Evolutionary conservation across 2,797 vertebrate species (phyloP).

Genomic region (Sebastolobus alascanus): DNA sequence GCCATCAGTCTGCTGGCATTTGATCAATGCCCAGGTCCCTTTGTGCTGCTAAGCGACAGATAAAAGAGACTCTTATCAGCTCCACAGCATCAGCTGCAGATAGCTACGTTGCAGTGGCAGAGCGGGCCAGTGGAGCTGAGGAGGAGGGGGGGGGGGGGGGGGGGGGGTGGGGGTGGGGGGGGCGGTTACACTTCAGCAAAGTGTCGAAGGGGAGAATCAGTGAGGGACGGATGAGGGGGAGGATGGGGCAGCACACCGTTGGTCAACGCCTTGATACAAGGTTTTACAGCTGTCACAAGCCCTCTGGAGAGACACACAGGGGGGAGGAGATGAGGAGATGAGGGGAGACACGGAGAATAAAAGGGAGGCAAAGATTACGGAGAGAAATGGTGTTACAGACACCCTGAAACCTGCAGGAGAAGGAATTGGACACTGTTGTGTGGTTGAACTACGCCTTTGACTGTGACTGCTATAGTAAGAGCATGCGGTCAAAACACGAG

Average conservation of each 20-base stretch:
- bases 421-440: constrained; percentile 45
- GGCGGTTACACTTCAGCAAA: constrained; percentile 66
- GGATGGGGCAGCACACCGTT: constrained; percentile 58
- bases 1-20: constrained; percentile 86
- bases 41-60: constrained; percentile 86
- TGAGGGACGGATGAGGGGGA: constrained; percentile 50
- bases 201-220: constrained; percentile 56
- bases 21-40: constrained; percentile 86
- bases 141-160: not conserved
- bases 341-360: constrained; percentile 50
- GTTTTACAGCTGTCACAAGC: constrained; percentile 83
- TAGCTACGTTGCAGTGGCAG: constrained; percentile 65
- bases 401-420: constrained; percentile 42
- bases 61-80: constrained; percentile 87
- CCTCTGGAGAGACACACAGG: constrained; percentile 59
- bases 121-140: constrained; percentile 50
- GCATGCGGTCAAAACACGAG: not conserved
- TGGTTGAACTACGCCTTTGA: not conserved
- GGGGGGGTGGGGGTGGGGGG: not conserved
- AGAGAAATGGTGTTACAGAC: constrained; percentile 39
- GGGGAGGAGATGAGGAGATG: constrained; percentile 31
- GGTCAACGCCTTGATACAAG: constrained; percentile 83
- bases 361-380: constrained; percentile 55
- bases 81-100: constrained; percentile 79
- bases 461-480: not conserved